These are phyloP conservation scores for Catamblyrhynchus diadema DNA, from an alignment of 2,797 vertebrate species.

Conservation along the genomic window DNA sequence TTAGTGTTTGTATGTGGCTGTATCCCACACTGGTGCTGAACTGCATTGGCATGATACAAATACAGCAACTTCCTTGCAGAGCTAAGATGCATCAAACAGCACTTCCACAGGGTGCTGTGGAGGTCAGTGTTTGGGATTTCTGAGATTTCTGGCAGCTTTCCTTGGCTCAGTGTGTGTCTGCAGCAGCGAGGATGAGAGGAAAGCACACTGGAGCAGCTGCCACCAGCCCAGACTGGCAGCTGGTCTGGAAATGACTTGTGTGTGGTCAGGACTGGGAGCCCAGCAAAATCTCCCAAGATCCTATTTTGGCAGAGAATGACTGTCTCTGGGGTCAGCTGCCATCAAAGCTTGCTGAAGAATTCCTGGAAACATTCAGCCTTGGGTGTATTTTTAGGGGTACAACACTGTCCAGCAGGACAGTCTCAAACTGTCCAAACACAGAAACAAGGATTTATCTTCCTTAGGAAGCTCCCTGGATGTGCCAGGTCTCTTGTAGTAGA, in stretches of 20 bases:
- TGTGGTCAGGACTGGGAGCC: accelerated
- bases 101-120: accelerated
- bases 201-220: not conserved
- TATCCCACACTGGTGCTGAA: not conserved
- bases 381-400: not conserved
- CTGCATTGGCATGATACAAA: accelerated
- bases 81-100: not conserved
- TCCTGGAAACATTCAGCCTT: not conserved
- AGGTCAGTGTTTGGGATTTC: not conserved
- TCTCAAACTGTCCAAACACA: not conserved
- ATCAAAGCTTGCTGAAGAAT: not conserved
- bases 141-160: not conserved
- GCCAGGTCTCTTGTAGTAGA: not conserved
- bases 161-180: not conserved
- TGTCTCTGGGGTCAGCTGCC: not conserved
- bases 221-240: not conserved
- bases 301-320: not conserved
- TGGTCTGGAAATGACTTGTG: not conserved
- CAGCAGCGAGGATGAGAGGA: not conserved
- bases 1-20: accelerated
- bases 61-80: not conserved
- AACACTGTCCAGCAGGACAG: not conserved
- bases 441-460: not conserved
- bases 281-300: not conserved
- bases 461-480: not conserved